phyloP scores from a whole-genome alignment of 2,797 vertebrate genomes.

The Mus spretus region DNA sequence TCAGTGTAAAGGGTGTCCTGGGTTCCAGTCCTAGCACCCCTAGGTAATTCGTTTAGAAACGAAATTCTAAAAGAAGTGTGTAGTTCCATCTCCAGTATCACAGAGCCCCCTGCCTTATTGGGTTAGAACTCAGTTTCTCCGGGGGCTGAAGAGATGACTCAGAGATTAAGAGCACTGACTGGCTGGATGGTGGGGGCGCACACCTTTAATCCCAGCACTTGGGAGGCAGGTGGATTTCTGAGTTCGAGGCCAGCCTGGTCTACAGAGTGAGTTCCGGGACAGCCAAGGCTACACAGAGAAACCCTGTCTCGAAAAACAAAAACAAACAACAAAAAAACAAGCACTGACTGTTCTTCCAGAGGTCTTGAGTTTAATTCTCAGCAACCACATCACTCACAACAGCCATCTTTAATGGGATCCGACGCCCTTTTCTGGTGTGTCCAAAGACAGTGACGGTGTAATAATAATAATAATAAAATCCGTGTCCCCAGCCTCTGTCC shows the following conservation, averaged over 20 bases:
- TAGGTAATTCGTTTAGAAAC: not conserved
- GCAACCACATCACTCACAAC: not conserved
- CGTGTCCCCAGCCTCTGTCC: not conserved
- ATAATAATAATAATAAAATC: too few relatives aligned
- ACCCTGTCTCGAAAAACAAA: too few relatives aligned
- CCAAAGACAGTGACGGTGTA: not conserved
- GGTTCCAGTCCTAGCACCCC: not conserved
- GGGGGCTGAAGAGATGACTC: not conserved
- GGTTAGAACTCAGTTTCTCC: too few relatives aligned
- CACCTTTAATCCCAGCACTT: too few relatives aligned
- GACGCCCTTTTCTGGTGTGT: not conserved
- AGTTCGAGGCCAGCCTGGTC: too few relatives aligned
- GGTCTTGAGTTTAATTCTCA: not conserved
- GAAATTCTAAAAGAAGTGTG: too few relatives aligned
- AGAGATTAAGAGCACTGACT: not conserved
- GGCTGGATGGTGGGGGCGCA: too few relatives aligned
- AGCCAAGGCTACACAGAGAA: too few relatives aligned
- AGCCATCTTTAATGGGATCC: not conserved
- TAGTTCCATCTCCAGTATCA: too few relatives aligned
- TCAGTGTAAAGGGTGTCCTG: too few relatives aligned
- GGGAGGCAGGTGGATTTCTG: too few relatives aligned
- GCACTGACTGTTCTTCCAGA: not conserved
- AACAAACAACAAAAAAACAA: not conserved
- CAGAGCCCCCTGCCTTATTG: rapidly evolving
- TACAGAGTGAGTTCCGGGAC: too few relatives aligned